These are phyloP conservation scores for Hirtodrosophila cameraria DNA, from an alignment of 2,888 invertebrate species.

Conservation along the genomic window DNA sequence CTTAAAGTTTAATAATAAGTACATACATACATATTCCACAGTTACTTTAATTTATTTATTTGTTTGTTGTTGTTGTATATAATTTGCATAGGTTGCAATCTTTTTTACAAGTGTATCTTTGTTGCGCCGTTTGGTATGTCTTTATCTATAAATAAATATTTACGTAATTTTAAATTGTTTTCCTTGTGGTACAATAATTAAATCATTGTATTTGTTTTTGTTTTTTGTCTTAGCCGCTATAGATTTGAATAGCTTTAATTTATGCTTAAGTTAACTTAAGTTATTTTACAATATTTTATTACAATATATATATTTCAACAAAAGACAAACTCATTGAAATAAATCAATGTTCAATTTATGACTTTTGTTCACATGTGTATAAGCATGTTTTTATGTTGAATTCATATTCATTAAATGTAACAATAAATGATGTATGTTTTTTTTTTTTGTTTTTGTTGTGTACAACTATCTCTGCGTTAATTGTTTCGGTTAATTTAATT, in stretches of 20 bases:
- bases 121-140: slow-evolving; percentile 65
- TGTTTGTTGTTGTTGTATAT: slow-evolving; percentile 29
- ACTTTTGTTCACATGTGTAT: slow-evolving; percentile 56
- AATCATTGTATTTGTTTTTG: slow-evolving; percentile 39
- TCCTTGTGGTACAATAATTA: slow-evolving; percentile 40
- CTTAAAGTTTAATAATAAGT: slow-evolving; percentile 46
- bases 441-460: slow-evolving; percentile 21
- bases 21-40: slow-evolving; percentile 43
- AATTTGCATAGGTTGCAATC: slow-evolving; percentile 60
- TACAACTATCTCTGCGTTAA: slow-evolving; percentile 18
- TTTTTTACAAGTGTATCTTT: slow-evolving; percentile 54
- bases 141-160: slow-evolving; percentile 72
- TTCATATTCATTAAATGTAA: slow-evolving; percentile 35
- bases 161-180: slow-evolving; percentile 33
- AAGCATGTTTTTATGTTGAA: slow-evolving; percentile 47
- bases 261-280: slow-evolving; percentile 50
- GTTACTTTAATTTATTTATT: slow-evolving; percentile 25
- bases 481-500: slow-evolving; percentile 29
- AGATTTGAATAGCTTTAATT: slow-evolving; percentile 36
- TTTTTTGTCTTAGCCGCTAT: slow-evolving; percentile 32
- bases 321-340: slow-evolving; percentile 39
- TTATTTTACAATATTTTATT: slow-evolving; percentile 45
- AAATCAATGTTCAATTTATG: slow-evolving; percentile 50
- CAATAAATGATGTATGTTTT: slow-evolving; percentile 25
- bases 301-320: slow-evolving; percentile 33